Evolutionary conservation across 2,888 invertebrate genomes (phyloP).

Genomic region (Trichopria drosophilae): DNA sequence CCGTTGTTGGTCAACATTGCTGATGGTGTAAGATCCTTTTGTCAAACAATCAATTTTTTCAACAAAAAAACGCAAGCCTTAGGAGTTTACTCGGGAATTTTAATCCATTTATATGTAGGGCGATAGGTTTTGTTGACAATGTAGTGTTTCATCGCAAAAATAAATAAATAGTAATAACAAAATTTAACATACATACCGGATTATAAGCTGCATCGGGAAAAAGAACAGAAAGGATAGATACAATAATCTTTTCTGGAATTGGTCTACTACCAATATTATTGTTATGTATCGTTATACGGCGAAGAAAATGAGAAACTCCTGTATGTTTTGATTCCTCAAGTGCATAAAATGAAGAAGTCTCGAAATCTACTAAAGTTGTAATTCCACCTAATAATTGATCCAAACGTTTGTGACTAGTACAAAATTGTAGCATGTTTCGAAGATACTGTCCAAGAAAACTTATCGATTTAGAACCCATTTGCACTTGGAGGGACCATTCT

Average conservation of each 20-base stretch:
- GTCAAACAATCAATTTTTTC: too few species aligned
- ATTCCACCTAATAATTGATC: slow-evolving; percentile 64
- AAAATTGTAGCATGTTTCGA: slow-evolving; percentile 70
- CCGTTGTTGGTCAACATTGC: too few species aligned
- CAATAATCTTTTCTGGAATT: slow-evolving; percentile 74
- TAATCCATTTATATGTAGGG: too few species aligned
- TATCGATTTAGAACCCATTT: slow-evolving; percentile 69
- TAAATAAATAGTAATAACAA: too few species aligned
- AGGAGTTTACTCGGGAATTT: too few species aligned
- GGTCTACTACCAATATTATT: slow-evolving; percentile 74
- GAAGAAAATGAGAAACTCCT: too few species aligned
- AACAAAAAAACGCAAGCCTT: too few species aligned
- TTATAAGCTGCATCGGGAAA: slow-evolving; percentile 85
- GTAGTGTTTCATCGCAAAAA: too few species aligned
- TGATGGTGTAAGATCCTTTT: too few species aligned
- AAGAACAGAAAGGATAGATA: slow-evolving; percentile 77
- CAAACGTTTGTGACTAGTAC: slow-evolving; percentile 61
- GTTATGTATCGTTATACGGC: slow-evolving; percentile 63
- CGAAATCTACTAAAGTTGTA: slow-evolving; percentile 47
- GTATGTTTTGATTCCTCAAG: slow-evolving; percentile 78
- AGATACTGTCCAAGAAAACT: slow-evolving; percentile 80
- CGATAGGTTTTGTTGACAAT: too few species aligned
- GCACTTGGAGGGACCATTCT: slow-evolving; percentile 73
- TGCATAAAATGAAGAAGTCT: slow-evolving; percentile 62
- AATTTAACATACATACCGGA: slow-evolving; percentile 49